Base-by-base conservation (phyloP, 2,113 vertebrate species). In the Scolopax mira region DNA sequence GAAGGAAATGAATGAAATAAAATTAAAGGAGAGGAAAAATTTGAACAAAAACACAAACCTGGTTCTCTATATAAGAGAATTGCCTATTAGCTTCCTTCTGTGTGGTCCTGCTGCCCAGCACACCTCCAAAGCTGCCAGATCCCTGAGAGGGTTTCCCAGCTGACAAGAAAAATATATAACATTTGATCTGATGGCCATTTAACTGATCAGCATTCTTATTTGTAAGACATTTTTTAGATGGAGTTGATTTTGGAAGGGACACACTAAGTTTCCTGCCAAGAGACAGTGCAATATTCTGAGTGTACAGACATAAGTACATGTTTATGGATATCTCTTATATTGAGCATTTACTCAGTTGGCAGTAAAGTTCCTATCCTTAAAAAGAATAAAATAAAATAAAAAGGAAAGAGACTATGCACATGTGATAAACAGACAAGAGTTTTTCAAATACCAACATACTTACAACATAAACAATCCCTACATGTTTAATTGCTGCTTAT, bases 101-200 rank as follows among this genome's bases (percentile, higher is more conserved):
- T 67, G 97, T 93, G 12, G 98, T 89, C 58, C 99, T 98, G 95
- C 98, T 99, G 61, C 98, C 98, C 62, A 99, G 98, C 65, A 99
- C 98, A 64, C 98, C 96, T 84, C 98, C 98, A 97, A 99, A 99
- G 97, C 98, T 99, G 84, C 98, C 98, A 98, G 99, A 99, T 89
- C 99, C 99, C 87, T 99, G 98, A 89, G 98, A 98, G 28, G 98
- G 97, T 96, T 99, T 99, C 91, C 98, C 98, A 97, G 98, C 99
- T 98, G 86, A 95, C 88, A 81, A 78, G 27, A 90, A 94, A 80
- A 88, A 67, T 18, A 95, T 13, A 96, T 9, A 85, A 28, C 14
- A 67, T 74, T 91, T 72, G 19, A 79, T 88, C 3, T 72, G 33
- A 79, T 7, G 54, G 52, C 44, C 51, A 58, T 64, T 77, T 67